Evolutionary conservation across 2,797 vertebrate genomes (phyloP).

Genomic region (Bryconaethiops microstoma): DNA sequence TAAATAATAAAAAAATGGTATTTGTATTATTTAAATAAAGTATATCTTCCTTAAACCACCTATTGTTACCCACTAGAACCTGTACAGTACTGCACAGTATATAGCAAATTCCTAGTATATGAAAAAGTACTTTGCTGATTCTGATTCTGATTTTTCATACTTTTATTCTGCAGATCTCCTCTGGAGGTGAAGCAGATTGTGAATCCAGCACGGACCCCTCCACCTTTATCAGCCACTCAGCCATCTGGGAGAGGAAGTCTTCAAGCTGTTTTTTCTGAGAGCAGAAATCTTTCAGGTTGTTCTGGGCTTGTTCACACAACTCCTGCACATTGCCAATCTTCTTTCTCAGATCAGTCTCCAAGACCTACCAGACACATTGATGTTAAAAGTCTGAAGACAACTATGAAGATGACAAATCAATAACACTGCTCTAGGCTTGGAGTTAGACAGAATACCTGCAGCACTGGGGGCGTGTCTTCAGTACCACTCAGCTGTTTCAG

Average conservation of each 20-base stretch:
- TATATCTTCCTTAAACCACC: neutral
- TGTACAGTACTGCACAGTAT: neutral
- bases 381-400: neutral
- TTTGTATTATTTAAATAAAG: neutral
- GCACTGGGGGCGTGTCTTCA: slow-evolving; percentile 84
- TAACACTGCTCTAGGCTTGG: neutral
- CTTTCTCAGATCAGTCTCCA: slow-evolving; percentile 89
- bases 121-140: neutral
- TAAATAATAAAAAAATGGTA: neutral
- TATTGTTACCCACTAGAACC: neutral
- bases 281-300: slow-evolving; percentile 86
- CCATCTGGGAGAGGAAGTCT: slow-evolving; percentile 83
- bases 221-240: slow-evolving; percentile 81
- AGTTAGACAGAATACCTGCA: slow-evolving; percentile 82
- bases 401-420: neutral
- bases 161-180: slow-evolving; percentile 91
- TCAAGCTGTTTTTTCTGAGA: slow-evolving; percentile 86
- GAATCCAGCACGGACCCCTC: slow-evolving; percentile 84
- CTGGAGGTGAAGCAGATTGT: slow-evolving; percentile 77
- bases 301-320: slow-evolving; percentile 82
- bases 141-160: slow-evolving; percentile 62
- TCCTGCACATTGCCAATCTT: slow-evolving; percentile 86
- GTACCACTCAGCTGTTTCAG: slow-evolving; percentile 83
- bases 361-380: slow-evolving; percentile 75
- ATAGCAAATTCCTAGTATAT: neutral